Percentiles rank a stretch among this genome's conserved stretches.
Evolutionary conservation across 2,888 invertebrate genomes (phyloP).

Genomic region (Amphipoea oculea): DNA sequence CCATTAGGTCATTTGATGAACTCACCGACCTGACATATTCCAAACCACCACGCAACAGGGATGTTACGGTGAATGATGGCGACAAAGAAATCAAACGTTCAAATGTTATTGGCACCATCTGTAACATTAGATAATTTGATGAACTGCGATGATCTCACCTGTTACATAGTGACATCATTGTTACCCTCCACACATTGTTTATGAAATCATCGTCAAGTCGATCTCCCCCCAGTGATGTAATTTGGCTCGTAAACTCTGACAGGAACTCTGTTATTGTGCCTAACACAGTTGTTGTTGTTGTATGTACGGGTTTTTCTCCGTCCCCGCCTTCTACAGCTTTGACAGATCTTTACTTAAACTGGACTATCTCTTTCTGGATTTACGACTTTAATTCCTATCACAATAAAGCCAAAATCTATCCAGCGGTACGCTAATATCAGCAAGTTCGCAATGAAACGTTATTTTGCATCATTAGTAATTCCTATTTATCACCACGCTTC

Average conservation of each 20-base stretch:
- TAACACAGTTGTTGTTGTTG: neutral
- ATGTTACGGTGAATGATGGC: neutral
- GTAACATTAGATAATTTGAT: constrained; percentile 8
- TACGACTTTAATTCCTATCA: no score
- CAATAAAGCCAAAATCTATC: neutral
- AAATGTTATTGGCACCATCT: neutral
- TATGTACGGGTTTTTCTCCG: neutral
- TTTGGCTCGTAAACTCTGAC: neutral
- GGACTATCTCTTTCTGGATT: neutral
- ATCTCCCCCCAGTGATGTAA: neutral
- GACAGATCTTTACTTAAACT: neutral
- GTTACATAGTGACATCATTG: constrained; percentile 22
- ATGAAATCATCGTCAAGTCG: constrained; percentile 13
- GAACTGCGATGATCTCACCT: constrained; percentile 18
- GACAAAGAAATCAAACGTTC: neutral
- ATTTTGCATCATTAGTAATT: neutral
- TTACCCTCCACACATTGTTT: neutral
- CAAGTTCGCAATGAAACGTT: neutral
- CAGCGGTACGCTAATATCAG: no score
- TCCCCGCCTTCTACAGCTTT: neutral
- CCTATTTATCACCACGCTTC: neutral
- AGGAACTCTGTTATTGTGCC: neutral
- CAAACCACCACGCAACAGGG: neutral
- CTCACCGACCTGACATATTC: constrained; percentile 13
- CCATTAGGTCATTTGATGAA: constrained; percentile 9